Base-by-base conservation (phyloP, 2,113 vertebrate species). In the Oreotragus oreotragus region DNA sequence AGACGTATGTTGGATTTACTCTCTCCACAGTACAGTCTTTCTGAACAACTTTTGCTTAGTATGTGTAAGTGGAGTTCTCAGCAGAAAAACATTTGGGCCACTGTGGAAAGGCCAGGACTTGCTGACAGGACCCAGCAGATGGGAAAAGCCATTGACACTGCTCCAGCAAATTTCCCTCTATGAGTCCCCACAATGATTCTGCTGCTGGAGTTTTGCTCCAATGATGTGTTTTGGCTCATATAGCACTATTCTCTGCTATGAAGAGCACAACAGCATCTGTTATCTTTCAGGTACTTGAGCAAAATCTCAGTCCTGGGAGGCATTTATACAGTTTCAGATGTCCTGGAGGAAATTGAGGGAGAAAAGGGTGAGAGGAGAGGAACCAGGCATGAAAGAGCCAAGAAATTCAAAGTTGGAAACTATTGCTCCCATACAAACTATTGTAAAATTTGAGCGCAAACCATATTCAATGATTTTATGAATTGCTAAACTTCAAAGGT, bases 71-170 rank as follows among this genome's bases (percentile, higher is more conserved):
- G 88, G 97, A 94, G 98, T 99, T 98, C 98, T 98, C 97, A 96
- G 93, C 97, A 96, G 17, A 98, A 99, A 99, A 98, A 99, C 98
- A 99, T 98, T 98, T 98, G 98, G 98, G 97, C 98, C 98, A 99
- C 99, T 99, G 98, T 96, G 91, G 98, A 98, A 98, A 39, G 21
- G 28, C 99, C 99, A 99, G 98, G 97, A 98, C 98, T 98, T 97
- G 94, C 97, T 98, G 88, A 98, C 97, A 97, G 98, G 98, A 98
- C 97, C 96, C 88, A 98, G 97, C 98, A 99, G 98, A 99, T 99
- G 98, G 98, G 97, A 98, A 98, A 98, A 98, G 98, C 95, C 98
- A 99, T 98, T 97, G 96, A 97, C 83, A 88, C 93, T 98, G 96
- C 97, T 97, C 98, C 45, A 98, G 98, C 88, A 98, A 97, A 96